Conservation (phyloP, 2,888 invertebrate genomes). For the Beris morrisii region DNA sequence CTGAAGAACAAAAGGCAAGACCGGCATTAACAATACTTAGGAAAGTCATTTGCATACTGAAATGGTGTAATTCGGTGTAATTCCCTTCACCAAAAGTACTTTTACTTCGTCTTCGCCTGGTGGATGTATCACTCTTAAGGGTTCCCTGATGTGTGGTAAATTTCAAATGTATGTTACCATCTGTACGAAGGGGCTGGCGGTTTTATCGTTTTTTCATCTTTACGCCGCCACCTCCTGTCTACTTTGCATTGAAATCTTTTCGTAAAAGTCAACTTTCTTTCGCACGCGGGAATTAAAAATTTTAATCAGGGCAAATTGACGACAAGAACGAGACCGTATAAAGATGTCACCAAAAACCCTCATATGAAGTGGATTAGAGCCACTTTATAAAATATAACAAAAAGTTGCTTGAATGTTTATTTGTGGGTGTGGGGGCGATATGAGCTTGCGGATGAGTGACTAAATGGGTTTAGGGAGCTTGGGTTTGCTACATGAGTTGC, state of each 20-base stretch:
- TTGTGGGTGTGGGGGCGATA: constrained; percentile 1
- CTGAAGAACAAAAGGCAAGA: constrained; percentile 25
- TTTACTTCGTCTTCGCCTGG: constrained; percentile 17
- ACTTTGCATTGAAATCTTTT: not conserved
- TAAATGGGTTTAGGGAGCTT: not conserved
- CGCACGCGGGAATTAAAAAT: constrained; percentile 19
- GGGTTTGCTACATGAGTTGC: constrained; percentile 9
- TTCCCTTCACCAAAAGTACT: constrained; percentile 27
- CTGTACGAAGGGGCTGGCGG: constrained; percentile 6
- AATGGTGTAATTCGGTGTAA: constrained; percentile 27
- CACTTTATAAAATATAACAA: constrained; percentile 17
- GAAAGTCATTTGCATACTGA: constrained; percentile 32
- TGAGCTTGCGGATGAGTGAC: not conserved
- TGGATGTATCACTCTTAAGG: constrained; percentile 26
- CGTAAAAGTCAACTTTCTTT: constrained; percentile 9
- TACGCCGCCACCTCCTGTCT: constrained; percentile 8
- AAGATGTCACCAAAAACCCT: not conserved
- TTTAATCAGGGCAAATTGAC: constrained; percentile 26
- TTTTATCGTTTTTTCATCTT: constrained; percentile 24
- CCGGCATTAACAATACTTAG: constrained; percentile 26
- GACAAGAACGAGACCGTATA: constrained; percentile 13
- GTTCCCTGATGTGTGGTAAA: constrained; percentile 31
- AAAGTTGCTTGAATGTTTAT: constrained; percentile 16
- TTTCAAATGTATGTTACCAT: constrained; percentile 20
- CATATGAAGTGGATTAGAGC: constrained; percentile 24